phyloP scores from a whole-genome alignment of 2,113 vertebrate genomes.

The Oryzias javanicus region DNA sequence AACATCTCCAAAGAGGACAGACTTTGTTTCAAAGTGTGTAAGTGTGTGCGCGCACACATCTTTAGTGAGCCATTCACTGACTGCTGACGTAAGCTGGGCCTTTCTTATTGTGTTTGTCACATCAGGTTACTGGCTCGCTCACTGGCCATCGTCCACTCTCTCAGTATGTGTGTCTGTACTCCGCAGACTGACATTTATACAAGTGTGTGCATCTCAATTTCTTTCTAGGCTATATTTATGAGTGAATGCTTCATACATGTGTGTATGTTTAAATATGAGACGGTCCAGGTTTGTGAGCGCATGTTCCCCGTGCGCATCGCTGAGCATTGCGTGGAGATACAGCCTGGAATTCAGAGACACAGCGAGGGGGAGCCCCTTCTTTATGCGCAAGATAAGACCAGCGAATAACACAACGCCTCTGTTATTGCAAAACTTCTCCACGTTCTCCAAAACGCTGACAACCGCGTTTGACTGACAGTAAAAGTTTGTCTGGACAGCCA shows the following conservation, averaged over 20 bases:
- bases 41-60: no score
- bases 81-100: no score
- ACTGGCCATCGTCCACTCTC: conserved; percentile 2
- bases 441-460: background rate
- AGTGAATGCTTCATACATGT: conserved; percentile 27
- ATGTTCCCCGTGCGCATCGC: conserved; percentile 39
- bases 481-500: background rate
- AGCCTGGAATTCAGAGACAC: conserved; percentile 57
- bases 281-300: conserved; percentile 8
- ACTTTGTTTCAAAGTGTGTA: no score
- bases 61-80: no score
- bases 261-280: conserved; percentile 6
- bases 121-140: conserved; percentile 22
- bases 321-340: conserved; percentile 55
- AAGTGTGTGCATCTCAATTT: background rate
- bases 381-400: conserved; percentile 64
- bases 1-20: no score
- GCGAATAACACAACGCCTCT: conserved; percentile 48
- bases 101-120: no score
- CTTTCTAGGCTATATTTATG: conserved; percentile 7
- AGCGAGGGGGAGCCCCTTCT: conserved; percentile 61
- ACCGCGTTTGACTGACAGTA: conserved; percentile 1
- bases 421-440: conserved; percentile 32
- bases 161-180: conserved; percentile 8
- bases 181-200: background rate